Evolutionary conservation across 2,888 invertebrate genomes (phyloP).

Genomic region (Lithophane leautieri): DNA sequence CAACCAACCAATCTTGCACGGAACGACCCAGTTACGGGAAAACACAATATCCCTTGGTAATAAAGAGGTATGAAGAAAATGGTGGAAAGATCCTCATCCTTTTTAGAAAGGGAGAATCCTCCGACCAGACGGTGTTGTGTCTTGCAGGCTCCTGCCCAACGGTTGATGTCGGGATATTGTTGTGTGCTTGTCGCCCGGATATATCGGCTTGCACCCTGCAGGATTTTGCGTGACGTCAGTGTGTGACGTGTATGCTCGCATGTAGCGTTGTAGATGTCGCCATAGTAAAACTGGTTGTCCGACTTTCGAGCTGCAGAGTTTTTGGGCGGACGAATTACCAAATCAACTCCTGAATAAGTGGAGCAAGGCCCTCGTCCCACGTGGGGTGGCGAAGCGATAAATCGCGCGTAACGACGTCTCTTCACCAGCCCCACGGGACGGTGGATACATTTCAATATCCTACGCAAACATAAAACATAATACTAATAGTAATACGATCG

Average conservation of each 20-base stretch:
- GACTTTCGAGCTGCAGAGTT: neutral
- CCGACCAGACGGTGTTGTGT: neutral
- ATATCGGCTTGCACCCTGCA: neutral
- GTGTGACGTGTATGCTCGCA: no score
- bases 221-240: no score
- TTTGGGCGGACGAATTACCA: neutral
- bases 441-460: conserved; percentile 50
- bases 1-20: no score
- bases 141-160: no score
- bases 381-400: conserved; percentile 36
- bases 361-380: conserved; percentile 17
- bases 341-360: conserved; percentile 21
- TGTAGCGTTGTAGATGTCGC: neutral
- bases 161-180: neutral
- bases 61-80: neutral
- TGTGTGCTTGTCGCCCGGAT: neutral
- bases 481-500: conserved; percentile 38
- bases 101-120: neutral
- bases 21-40: no score
- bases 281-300: no score
- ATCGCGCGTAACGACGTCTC: conserved; percentile 50
- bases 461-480: conserved; percentile 26
- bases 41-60: neutral
- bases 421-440: conserved; percentile 26
- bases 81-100: neutral